Evolutionary conservation across 2,888 invertebrate species (phyloP).

Genomic region (Heteromyza rotundicornis): DNA sequence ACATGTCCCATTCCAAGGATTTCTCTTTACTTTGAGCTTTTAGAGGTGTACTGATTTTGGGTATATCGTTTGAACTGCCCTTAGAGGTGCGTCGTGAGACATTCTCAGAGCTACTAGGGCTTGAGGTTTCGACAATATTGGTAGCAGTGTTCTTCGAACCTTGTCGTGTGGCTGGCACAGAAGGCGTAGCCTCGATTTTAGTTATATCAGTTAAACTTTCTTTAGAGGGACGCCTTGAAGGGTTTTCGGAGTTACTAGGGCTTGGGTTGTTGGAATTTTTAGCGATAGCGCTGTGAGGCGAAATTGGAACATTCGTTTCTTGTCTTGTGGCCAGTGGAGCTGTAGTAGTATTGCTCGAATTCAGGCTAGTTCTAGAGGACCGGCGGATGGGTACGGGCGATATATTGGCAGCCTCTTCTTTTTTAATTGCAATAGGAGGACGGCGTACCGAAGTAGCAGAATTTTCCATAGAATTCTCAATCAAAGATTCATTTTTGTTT

Average conservation of each 20-base stretch:
- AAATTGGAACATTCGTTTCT: too few relatives aligned
- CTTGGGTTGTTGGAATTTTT: too few relatives aligned
- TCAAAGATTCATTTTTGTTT: too few relatives aligned
- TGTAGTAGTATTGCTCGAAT: neutral
- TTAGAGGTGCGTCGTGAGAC: constrained; percentile 27
- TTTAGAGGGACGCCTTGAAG: too few relatives aligned
- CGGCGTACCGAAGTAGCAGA: neutral
- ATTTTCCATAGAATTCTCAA: too few relatives aligned
- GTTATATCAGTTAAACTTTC: too few relatives aligned
- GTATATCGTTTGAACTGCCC: constrained; percentile 34
- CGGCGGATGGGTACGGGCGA: neutral
- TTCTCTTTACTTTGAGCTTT: constrained; percentile 40
- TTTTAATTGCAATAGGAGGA: neutral
- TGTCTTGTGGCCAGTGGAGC: neutral
- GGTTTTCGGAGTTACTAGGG: too few relatives aligned
- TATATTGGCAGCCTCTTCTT: neutral
- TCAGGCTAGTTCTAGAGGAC: neutral
- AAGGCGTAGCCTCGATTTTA: too few relatives aligned
- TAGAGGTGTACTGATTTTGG: constrained; percentile 27
- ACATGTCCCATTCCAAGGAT: constrained; percentile 53
- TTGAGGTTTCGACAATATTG: neutral
- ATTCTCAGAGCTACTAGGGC: neutral
- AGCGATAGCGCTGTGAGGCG: too few relatives aligned
- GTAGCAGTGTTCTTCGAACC: neutral
- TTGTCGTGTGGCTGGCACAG: neutral